Evolutionary conservation across 2,888 invertebrate species (phyloP).

Genomic region (Chrysolina americana): DNA sequence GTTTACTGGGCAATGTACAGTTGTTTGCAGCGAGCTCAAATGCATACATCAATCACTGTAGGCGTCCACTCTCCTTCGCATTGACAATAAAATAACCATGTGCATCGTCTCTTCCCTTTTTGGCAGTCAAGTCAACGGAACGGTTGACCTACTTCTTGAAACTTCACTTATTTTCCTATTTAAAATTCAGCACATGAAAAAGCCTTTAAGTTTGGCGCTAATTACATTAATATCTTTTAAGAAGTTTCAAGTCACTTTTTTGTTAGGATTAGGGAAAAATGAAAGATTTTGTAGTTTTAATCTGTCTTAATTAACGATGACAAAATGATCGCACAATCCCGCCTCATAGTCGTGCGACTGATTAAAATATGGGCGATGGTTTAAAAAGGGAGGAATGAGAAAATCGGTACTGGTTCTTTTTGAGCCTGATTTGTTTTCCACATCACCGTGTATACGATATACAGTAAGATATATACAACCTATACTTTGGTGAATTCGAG

Average conservation of each 20-base stretch:
- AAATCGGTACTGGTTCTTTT: too few species aligned
- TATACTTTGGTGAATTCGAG: too few species aligned
- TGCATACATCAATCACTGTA: conserved; percentile 12
- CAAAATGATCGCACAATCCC: neutral
- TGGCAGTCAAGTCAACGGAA: conserved; percentile 15
- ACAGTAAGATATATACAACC: too few species aligned
- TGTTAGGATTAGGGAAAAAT: conserved; percentile 4
- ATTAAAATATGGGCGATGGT: neutral
- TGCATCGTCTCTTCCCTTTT: conserved; percentile 1
- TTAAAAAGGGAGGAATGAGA: too few species aligned
- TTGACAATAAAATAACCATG: conserved; percentile 16
- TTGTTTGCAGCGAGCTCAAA: conserved; percentile 9
- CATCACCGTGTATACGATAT: too few species aligned
- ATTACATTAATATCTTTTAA: conserved; percentile 19
- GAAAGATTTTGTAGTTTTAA: conserved; percentile 15
- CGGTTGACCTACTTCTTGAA: conserved; percentile 7
- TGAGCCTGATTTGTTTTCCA: too few species aligned
- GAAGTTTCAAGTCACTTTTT: conserved; percentile 17
- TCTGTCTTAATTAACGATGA: conserved; percentile 16
- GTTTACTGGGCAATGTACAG: conserved; percentile 14
- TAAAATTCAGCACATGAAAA: conserved; percentile 18
- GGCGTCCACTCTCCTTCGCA: neutral
- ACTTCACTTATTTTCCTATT: conserved; percentile 15
- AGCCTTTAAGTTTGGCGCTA: conserved; percentile 18
- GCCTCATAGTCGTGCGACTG: neutral